Conservation (phyloP, 23 tunicate genomes). For the Diplosoma virens region DNA sequence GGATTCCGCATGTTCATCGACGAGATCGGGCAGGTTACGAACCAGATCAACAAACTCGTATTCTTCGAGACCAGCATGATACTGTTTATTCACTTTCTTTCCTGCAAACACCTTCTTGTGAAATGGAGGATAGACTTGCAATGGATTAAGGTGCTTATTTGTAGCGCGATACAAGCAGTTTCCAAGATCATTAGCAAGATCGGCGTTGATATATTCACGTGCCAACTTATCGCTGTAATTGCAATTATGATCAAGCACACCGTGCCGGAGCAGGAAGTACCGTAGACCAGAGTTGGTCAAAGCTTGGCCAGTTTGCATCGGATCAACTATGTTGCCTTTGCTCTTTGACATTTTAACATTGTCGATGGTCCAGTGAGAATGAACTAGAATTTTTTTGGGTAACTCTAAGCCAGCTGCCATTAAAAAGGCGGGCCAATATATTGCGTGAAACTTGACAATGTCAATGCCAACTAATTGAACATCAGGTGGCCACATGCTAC, state of each 20-base stretch:
- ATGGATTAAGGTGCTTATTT: constrained; percentile 62
- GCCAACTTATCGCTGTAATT: constrained; percentile 32
- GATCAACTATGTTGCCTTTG: constrained; percentile 78
- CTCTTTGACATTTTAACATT: constrained; percentile 88
- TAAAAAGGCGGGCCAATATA: constrained; percentile 96
- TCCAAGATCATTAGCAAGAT: constrained; percentile 72
- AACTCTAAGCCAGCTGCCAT: constrained; percentile 81
- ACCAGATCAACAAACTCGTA: constrained; percentile 29
- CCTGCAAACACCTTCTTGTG: constrained; percentile 12
- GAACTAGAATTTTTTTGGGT: constrained; percentile 69
- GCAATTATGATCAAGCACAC: constrained; percentile 53
- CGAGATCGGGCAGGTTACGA: constrained; percentile 45
- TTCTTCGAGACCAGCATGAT: constrained; percentile 8
- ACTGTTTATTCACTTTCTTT: background rate
- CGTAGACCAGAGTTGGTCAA: constrained; percentile 43
- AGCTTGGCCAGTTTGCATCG: constrained; percentile 31
- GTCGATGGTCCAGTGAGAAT: constrained; percentile 81
- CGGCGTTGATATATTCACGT: constrained; percentile 47
- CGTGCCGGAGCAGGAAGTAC: constrained; percentile 63
- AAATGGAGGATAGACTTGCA: constrained; percentile 58
- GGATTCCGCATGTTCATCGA: constrained; percentile 10
- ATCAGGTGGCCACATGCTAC: constrained; percentile 81
- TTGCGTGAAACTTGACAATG: constrained; percentile 80
- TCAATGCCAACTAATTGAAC: constrained; percentile 84
- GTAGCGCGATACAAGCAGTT: constrained; percentile 69